Base-by-base conservation (phyloP, 1,140 invertebrate species). In the Zaprionus davidi region DNA sequence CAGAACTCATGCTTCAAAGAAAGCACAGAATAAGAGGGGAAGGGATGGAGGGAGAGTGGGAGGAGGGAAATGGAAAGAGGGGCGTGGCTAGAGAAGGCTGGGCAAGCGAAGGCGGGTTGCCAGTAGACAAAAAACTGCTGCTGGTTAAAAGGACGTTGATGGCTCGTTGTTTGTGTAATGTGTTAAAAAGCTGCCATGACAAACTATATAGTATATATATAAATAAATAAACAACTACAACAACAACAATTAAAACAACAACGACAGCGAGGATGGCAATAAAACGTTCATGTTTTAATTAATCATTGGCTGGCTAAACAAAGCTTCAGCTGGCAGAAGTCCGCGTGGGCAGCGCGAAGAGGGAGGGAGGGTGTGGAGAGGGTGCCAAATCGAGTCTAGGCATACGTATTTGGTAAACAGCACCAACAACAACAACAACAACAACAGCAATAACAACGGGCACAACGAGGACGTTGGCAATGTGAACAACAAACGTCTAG, bases 401-500 rank as follows among this genome's bases (percentile, higher is more conserved):
- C 65, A 60, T 68, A 74, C 59, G 65, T 56, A 58, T 70, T 72
- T 69, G 51, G 58, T 63, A 69, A 80, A 70, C 75, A 79, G 62
- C 31, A 74, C 3, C n/a, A 17, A 44, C 0, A 44, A 44, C 41
- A 44, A 44, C 41, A 80, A 70, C 75, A 79, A 58, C 31, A 80
- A 70, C 75, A 79, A 58, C 31, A 74, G 7, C n/a, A 17, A 44
- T 0, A 44, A 44, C 41, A 44, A 44, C 41, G 6, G 2, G 15
- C 15, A 44, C 41, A 2, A 44, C 41, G 15, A n/a, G 41, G 5
- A 17, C 41, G 41, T 44, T 77, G 77, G 79, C 77, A 83, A 88
- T 88, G 84, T 75, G 83, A 88, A 56, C 74, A 86, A 82, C 78
- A 83, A 88, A 81, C 68, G 76, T 88, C 81, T 90, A 90, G 79